phyloP scores from a whole-genome alignment of 2,797 vertebrate genomes.

The Chelonia mydas region DNA sequence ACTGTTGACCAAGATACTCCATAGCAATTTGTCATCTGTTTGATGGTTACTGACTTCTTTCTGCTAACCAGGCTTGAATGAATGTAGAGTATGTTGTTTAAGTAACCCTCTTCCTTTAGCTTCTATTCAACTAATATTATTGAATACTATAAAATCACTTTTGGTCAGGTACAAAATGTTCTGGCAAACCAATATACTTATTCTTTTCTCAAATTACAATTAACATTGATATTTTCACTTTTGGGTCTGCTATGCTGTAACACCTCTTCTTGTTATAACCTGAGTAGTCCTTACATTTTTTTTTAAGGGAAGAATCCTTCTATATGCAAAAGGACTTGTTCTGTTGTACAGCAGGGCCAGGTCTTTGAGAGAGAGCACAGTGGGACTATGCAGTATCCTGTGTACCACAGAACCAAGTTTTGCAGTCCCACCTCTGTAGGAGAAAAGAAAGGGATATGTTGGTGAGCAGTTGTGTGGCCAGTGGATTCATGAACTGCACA shows the following conservation, averaged over 20 bases:
- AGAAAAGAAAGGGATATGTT: not conserved
- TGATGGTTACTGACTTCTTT: slow-evolving; percentile 31
- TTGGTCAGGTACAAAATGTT: slow-evolving; percentile 61
- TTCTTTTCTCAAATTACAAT: slow-evolving; percentile 52
- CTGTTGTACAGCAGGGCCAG: not conserved
- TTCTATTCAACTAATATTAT: slow-evolving; percentile 32
- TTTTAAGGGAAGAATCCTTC: not conserved
- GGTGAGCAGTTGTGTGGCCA: not conserved
- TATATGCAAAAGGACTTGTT: not conserved
- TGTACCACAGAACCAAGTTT: not conserved
- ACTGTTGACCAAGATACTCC: not conserved
- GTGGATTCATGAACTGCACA: not conserved
- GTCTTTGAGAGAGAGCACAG: not conserved
- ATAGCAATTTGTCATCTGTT: slow-evolving; percentile 46
- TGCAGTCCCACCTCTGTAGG: not conserved
- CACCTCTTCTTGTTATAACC: not conserved
- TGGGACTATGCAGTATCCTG: not conserved
- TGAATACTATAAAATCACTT: slow-evolving; percentile 10
- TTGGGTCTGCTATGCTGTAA: not conserved
- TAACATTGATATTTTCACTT: slow-evolving; percentile 54
- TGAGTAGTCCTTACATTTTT: not conserved
- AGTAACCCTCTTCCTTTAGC: not conserved
- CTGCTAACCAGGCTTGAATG: slow-evolving; percentile 1
- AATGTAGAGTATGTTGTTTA: not conserved
- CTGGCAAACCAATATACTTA: slow-evolving; percentile 21